These are phyloP conservation scores for Himalopsyche japonica DNA, from an alignment of 2,888 invertebrate species.

Conservation along the genomic window DNA sequence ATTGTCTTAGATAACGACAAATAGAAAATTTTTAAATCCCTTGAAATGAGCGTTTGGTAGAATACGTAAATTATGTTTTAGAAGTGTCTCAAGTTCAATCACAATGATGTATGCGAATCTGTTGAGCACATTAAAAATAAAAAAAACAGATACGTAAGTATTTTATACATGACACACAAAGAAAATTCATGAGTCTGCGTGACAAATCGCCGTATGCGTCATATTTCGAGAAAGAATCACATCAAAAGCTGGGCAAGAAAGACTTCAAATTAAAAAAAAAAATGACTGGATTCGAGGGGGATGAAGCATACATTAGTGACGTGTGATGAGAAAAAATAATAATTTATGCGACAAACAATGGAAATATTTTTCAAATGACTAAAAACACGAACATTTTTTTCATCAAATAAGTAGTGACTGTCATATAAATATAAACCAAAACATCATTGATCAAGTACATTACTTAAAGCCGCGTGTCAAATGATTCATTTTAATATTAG, in stretches of 20 bases:
- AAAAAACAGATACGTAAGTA: neutral
- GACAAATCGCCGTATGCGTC: neutral
- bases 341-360: too few relatives aligned
- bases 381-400: too few relatives aligned
- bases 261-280: neutral
- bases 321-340: neutral
- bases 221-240: neutral
- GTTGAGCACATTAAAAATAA: neutral
- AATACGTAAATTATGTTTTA: too few relatives aligned
- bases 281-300: neutral
- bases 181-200: neutral
- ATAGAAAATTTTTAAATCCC: too few relatives aligned
- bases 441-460: too few relatives aligned
- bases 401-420: too few relatives aligned
- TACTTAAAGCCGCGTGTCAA: too few relatives aligned
- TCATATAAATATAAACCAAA: too few relatives aligned
- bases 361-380: too few relatives aligned
- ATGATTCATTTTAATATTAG: too few relatives aligned
- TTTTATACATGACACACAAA: neutral
- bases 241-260: neutral
- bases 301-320: neutral
- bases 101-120: neutral
- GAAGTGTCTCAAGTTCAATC: neutral
- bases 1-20: too few relatives aligned
- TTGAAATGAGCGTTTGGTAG: too few relatives aligned